Percentiles rank a stretch among this genome's conserved stretches.
Evolutionary conservation across 2,113 vertebrate species (phyloP).

Genomic region (Microtus oregoni): DNA sequence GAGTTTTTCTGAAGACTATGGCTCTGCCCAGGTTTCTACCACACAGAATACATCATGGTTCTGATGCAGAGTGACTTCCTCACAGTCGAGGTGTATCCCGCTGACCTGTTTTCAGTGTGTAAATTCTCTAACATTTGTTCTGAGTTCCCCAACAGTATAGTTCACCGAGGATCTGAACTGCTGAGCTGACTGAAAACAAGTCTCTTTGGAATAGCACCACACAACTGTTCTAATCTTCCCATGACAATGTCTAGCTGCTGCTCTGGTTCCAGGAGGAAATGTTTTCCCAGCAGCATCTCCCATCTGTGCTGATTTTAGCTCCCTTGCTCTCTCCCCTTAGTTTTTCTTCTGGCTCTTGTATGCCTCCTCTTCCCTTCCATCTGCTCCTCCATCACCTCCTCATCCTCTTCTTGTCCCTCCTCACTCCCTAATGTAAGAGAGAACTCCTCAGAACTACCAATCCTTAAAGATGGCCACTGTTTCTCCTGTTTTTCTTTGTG

Average conservation of each 20-base stretch:
- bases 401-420: background rate
- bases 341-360: background rate
- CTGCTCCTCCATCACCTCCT: too few species aligned
- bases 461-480: background rate
- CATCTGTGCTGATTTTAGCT: background rate
- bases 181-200: too few species aligned
- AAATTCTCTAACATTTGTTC: too few species aligned
- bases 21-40: background rate
- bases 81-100: background rate
- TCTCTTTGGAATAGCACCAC: background rate
- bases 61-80: background rate
- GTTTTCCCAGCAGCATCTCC: background rate
- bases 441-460: background rate
- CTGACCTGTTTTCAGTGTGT: background rate
- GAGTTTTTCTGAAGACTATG: background rate
- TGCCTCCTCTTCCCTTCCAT: too few species aligned
- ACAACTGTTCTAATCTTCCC: background rate
- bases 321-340: too few species aligned
- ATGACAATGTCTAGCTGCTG: background rate
- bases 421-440: too few species aligned
- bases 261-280: background rate
- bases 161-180: background rate
- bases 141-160: background rate
- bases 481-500: background rate
- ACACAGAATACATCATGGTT: background rate